These are phyloP conservation scores for Bos indicus DNA, from an alignment of 2,113 vertebrate species.

Conservation along the genomic window DNA sequence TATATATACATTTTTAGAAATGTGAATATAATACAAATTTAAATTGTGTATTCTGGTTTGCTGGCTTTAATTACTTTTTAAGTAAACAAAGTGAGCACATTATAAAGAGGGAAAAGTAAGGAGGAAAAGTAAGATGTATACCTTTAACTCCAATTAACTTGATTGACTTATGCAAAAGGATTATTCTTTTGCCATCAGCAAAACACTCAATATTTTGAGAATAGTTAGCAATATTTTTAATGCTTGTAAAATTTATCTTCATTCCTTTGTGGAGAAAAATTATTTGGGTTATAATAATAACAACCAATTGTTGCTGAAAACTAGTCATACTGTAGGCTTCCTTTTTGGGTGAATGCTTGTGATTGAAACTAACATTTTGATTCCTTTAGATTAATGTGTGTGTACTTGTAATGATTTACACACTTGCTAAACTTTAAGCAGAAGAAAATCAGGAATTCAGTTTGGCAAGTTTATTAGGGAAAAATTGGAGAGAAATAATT, in stretches of 20 bases:
- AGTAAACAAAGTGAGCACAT: neutral
- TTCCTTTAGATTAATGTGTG: neutral
- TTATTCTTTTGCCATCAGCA: neutral
- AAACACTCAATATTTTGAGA: neutral
- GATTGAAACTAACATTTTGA: neutral
- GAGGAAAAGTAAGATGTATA: neutral
- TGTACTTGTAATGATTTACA: neutral
- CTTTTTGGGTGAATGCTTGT: neutral
- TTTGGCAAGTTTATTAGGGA: neutral
- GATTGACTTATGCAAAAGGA: neutral
- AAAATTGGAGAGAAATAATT: neutral
- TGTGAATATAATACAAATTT: neutral
- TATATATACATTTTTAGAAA: neutral
- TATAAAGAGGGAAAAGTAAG: neutral
- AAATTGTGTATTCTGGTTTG: neutral
- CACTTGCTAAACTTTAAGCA: neutral
- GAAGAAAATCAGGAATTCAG: neutral
- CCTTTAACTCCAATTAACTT: neutral
- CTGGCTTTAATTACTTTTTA: conserved; percentile 1
- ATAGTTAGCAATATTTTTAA: neutral
- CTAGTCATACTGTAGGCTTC: neutral
- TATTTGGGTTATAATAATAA: neutral
- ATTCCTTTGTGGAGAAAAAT: neutral
- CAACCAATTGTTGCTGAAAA: neutral
- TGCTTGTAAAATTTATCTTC: neutral